Evolutionary conservation across 2,888 invertebrate genomes (phyloP).

Genomic region (Oscheius myriophilus): DNA sequence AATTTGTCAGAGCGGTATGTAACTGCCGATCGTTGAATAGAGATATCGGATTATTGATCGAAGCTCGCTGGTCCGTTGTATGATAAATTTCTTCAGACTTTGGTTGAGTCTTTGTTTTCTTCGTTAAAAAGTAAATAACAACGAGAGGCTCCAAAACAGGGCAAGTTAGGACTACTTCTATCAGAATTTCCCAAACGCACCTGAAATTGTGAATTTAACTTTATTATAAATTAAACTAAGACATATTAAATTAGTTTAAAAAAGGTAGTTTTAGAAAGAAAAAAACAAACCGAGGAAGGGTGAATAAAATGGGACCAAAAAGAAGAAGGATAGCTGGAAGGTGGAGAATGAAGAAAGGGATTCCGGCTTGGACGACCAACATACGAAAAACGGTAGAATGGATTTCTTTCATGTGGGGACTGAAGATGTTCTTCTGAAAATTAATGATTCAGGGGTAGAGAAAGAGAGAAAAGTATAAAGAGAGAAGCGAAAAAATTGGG

Average conservation of each 20-base stretch:
- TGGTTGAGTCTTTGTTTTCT: neutral
- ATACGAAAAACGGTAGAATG: conserved; percentile 1
- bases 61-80: too few species aligned
- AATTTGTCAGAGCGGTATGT: too few species aligned
- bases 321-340: conserved; percentile 6
- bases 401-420: neutral
- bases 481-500: too few species aligned
- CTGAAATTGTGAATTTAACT: neutral
- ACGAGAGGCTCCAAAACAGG: conserved; percentile 8
- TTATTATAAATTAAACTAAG: neutral
- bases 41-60: too few species aligned
- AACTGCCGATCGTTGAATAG: too few species aligned
- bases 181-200: neutral
- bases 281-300: neutral
- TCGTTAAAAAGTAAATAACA: neutral
- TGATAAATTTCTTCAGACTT: too few species aligned
- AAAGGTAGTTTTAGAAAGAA: neutral
- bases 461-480: too few species aligned
- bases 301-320: neutral
- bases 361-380: neutral
- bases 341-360: conserved; percentile 3
- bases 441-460: neutral
- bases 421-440: neutral
- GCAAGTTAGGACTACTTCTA: neutral
- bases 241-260: neutral